Conservation (phyloP, 2,113 vertebrate genomes). For the Isurus oxyrinchus region DNA sequence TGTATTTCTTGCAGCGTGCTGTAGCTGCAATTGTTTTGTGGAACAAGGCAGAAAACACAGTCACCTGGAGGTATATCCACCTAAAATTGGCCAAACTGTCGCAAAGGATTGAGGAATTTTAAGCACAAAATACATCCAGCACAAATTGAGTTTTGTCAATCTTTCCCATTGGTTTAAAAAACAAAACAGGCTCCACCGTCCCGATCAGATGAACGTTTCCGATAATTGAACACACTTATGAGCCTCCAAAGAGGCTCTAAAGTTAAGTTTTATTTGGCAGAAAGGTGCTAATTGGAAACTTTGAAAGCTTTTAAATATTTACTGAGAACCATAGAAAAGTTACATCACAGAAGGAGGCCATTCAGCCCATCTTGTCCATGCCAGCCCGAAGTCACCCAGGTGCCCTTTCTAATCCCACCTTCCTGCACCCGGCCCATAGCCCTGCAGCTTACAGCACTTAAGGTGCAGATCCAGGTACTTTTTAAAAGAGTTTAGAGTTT, state of each 20-base stretch:
- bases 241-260: not conserved
- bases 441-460: too few relatives aligned
- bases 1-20: not conserved
- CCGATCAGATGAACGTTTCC: not conserved
- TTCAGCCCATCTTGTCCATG: too few relatives aligned
- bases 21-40: not conserved
- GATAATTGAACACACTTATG: not conserved
- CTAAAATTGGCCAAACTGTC: not conserved
- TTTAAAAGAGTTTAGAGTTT: too few relatives aligned
- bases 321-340: too few relatives aligned
- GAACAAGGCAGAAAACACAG: not conserved
- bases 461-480: too few relatives aligned
- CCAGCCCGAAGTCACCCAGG: too few relatives aligned
- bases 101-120: not conserved
- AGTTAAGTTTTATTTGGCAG: not conserved
- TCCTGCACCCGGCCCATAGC: too few relatives aligned
- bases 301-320: not conserved
- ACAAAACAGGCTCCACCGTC: not conserved
- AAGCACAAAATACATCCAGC: not conserved
- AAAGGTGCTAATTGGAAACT: not conserved
- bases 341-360: too few relatives aligned
- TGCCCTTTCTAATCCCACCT: too few relatives aligned
- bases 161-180: not conserved
- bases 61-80: not conserved
- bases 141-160: not conserved